Evolutionary conservation across 1,140 invertebrate species (phyloP), one percentile per base, ranked within the genome.

Genomic region (Pogonus chalceus): DNA sequence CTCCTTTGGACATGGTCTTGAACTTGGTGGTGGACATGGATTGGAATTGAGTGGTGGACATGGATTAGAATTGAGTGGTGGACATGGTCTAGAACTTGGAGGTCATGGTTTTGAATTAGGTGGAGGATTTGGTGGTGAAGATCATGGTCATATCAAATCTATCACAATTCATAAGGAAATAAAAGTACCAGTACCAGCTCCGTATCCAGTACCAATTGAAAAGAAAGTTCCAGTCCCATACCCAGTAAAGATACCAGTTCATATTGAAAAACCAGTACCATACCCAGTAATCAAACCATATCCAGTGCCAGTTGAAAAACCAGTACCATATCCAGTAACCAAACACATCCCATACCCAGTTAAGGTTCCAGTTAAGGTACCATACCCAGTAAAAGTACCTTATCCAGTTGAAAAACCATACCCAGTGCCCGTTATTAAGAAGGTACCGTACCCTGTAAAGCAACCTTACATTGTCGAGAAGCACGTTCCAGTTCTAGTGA

Each of bases 191-290:
- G 51, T 65, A 22, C 65, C 66, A 20, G 59, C 65, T 37, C 66
- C 66, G 20, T 62, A 63, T 20, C 65, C 63, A 14, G 61, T 68
- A 9, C 61, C 58, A 35, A 59, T 69, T 3, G 63, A 65, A 20
- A 69, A 65, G 53, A 65, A 64, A 26, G 63, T 67, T 18, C 62
- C 59, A 1, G 61, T 65, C 9, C 73, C 73, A 1, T 69, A 71
- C 49, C 72, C 74, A 3, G 75, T 78, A 0, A 75, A 76, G 53
- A 70, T 76, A 12, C 68, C 71, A 37, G 63, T 77, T 46, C 76
- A 67, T 10, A 62, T 71, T 1, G 67, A 69, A 14, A 62, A 58
- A 24, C 70, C 71, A 7, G 57, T 61, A 4, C 60, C 55, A n/a
- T 56, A 55, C 51, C 55, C 55, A 21, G 58, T 60, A 26, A 43